A percentile compares a stretch with the other conserved stretches of the same genome.
These are phyloP conservation scores for Rousettus madagascariensis DNA, from an alignment of 2,797 vertebrate species.

Conservation along the genomic window DNA sequence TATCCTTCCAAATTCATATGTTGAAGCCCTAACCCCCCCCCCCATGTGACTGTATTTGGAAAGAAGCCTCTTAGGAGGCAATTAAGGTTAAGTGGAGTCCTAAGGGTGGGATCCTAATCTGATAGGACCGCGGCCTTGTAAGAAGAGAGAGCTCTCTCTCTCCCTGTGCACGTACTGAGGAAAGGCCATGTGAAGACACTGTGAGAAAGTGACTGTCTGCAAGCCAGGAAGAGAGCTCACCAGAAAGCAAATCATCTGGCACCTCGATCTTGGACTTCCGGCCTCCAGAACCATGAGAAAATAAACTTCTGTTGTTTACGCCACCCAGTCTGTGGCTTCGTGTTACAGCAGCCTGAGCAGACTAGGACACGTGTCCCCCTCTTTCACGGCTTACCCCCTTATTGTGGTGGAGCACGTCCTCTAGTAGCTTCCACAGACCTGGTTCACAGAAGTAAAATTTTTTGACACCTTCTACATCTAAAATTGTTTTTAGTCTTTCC, in stretches of 20 bases:
- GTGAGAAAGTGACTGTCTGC: rapidly evolving
- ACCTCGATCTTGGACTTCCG: background rate
- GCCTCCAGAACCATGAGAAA: background rate
- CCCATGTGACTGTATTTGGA: background rate
- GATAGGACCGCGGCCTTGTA: background rate
- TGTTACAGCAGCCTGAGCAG: background rate
- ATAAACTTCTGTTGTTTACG: background rate
- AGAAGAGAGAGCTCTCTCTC: background rate
- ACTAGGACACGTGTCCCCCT: rapidly evolving
- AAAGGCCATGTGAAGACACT: background rate
- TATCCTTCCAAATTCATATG: too few species aligned
- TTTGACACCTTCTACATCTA: background rate
- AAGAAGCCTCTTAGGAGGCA: background rate
- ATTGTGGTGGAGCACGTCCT: background rate
- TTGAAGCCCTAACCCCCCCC: background rate
- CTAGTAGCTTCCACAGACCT: background rate
- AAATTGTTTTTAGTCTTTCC: background rate
- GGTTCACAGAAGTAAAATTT: background rate
- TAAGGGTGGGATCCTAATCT: background rate
- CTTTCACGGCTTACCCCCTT: background rate
- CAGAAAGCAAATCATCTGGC: background rate
- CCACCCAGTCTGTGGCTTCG: background rate
- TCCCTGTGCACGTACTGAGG: too few species aligned
- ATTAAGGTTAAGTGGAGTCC: background rate
- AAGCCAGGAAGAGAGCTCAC: background rate